Conservation (phyloP, 2,797 vertebrate species). For the Myotis findleyi region DNA sequence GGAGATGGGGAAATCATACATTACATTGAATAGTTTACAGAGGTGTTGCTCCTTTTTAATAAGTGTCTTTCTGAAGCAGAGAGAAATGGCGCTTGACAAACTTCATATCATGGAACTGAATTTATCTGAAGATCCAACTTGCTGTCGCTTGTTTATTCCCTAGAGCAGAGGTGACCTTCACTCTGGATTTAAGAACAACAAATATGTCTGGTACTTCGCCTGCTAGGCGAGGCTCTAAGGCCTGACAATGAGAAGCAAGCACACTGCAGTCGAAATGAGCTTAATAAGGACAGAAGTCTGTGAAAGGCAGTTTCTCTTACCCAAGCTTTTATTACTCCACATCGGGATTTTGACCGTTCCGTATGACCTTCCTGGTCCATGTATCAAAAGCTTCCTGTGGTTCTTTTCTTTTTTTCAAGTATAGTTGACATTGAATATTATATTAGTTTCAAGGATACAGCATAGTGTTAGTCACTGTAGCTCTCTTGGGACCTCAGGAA, state of each 20-base stretch:
- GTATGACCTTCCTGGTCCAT: neutral
- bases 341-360: neutral
- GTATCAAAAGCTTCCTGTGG: neutral
- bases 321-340: neutral
- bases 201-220: neutral
- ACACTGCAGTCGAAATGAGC: neutral
- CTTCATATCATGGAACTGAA: neutral
- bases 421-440: neutral
- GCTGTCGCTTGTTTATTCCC: neutral
- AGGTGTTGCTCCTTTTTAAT: neutral
- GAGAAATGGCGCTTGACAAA: neutral
- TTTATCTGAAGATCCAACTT: neutral
- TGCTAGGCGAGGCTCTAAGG: neutral
- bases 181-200: constrained; percentile 21
- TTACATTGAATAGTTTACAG: neutral
- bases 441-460: neutral
- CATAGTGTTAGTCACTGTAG: neutral
- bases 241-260: constrained; percentile 35
- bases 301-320: neutral
- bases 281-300: neutral
- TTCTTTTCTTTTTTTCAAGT: neutral
- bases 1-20: neutral
- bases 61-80: neutral
- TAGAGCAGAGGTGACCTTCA: neutral
- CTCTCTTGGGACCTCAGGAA: neutral